Evolutionary conservation across 2,888 invertebrate species (phyloP).

Genomic region (Coelopa pilipes): DNA sequence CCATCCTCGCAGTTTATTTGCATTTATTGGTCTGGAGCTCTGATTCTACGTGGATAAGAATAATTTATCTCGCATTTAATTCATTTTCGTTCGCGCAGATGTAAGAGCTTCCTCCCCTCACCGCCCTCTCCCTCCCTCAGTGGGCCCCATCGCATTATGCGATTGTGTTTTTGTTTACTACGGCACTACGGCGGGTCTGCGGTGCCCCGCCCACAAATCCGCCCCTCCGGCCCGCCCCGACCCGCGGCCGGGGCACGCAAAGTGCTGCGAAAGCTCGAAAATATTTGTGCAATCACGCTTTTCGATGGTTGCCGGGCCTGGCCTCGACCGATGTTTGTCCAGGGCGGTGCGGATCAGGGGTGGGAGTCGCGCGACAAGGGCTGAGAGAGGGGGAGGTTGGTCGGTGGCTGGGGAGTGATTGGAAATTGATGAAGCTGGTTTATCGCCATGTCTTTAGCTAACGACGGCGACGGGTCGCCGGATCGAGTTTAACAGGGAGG

Average conservation of each 20-base stretch:
- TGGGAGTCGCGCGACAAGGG: neutral
- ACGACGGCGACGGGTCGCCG: neutral
- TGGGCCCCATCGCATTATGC: neutral
- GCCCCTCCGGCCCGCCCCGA: neutral
- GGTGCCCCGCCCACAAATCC: neutral
- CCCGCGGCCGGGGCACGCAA: neutral
- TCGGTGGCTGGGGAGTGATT: neutral
- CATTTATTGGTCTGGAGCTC: neutral
- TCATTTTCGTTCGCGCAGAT: conserved; percentile 1
- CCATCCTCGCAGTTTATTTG: no score
- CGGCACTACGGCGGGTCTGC: neutral
- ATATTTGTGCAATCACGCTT: conserved; percentile 23
- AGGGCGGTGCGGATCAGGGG: neutral
- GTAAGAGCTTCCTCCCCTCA: neutral
- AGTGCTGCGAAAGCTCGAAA: conserved; percentile 5
- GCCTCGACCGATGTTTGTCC: no score
- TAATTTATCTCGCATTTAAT: conserved; percentile 21
- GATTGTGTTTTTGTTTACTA: neutral
- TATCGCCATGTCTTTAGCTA: neutral
- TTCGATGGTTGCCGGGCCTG: neutral
- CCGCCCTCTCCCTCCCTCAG: neutral
- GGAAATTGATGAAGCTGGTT: conserved; percentile 5
- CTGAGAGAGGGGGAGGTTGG: neutral
- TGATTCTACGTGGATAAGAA: conserved; percentile 23
- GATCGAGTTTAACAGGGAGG: neutral